Evolutionary conservation across 2,888 invertebrate species (phyloP).

Genomic region (Thymelicus acteon): DNA sequence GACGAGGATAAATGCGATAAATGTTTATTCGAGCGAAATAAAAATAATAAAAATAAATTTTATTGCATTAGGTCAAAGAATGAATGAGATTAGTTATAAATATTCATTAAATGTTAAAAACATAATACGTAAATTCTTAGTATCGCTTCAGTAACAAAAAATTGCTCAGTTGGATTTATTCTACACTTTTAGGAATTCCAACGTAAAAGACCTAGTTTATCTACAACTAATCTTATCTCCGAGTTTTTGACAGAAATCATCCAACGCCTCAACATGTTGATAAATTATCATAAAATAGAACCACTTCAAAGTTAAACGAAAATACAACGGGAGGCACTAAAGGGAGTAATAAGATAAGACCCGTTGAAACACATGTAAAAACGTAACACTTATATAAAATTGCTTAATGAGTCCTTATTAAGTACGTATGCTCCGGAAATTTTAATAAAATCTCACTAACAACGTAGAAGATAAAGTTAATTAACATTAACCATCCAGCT

Average conservation of each 20-base stretch:
- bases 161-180: background rate
- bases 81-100: background rate
- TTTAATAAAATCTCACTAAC: background rate
- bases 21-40: too few relatives aligned
- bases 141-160: background rate
- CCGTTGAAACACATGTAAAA: background rate
- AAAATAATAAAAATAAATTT: too few relatives aligned
- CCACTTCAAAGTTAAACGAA: constrained; percentile 3
- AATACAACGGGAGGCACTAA: constrained; percentile 3
- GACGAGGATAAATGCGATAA: too few relatives aligned
- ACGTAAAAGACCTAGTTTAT: constrained; percentile 45
- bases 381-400: background rate
- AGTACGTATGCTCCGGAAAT: too few relatives aligned
- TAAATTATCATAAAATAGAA: constrained; percentile 17
- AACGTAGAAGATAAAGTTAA: background rate
- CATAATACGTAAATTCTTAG: background rate
- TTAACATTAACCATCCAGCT: background rate
- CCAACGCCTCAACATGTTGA: constrained; percentile 29
- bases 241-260: constrained; percentile 33
- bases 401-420: background rate
- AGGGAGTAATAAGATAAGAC: background rate
- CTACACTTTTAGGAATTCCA: background rate
- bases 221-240: constrained; percentile 43
- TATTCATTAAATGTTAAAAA: background rate
- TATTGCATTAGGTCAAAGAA: too few relatives aligned